Conservation (phyloP, 2,888 invertebrate species). For the Stegana nigrithorax region DNA sequence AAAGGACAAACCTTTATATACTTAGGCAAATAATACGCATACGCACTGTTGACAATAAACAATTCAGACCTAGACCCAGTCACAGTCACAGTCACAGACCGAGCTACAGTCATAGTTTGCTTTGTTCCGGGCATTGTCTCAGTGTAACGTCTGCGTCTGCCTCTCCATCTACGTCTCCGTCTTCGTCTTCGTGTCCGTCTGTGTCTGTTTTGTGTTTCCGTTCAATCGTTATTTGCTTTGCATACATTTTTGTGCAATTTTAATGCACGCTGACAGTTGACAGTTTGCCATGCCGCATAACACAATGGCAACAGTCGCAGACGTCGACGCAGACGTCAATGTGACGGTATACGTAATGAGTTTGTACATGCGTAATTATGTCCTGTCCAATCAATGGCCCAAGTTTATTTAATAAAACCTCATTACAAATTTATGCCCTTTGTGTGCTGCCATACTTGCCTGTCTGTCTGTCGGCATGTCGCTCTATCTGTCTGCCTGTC, state of each 20-base stretch:
- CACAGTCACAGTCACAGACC: too few relatives aligned
- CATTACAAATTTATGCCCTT: not conserved
- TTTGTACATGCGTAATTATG: not conserved
- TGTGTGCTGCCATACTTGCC: not conserved
- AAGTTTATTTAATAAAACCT: not conserved
- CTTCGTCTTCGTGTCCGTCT: not conserved
- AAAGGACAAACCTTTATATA: too few relatives aligned
- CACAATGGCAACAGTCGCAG: too few relatives aligned
- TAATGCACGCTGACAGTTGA: not conserved
- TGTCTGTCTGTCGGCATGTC: not conserved
- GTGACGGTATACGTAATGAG: not conserved
- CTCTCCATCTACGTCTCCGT: not conserved
- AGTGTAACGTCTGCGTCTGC: not conserved
- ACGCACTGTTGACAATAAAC: not conserved
- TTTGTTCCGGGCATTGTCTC: not conserved
- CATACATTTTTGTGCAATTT: not conserved
- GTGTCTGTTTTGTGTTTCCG: not conserved
- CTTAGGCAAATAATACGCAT: conserved; percentile 9
- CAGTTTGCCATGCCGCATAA: not conserved
- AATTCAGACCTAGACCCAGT: too few relatives aligned
- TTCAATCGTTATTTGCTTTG: not conserved
- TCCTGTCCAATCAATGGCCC: not conserved
- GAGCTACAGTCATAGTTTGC: too few relatives aligned
- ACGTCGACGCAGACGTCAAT: not conserved
- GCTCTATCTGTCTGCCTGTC: not conserved